Evolutionary conservation across 2,797 vertebrate species (phyloP), one percentile per base, ranked within the genome.

Genomic region (Phylloscopus collybita): DNA sequence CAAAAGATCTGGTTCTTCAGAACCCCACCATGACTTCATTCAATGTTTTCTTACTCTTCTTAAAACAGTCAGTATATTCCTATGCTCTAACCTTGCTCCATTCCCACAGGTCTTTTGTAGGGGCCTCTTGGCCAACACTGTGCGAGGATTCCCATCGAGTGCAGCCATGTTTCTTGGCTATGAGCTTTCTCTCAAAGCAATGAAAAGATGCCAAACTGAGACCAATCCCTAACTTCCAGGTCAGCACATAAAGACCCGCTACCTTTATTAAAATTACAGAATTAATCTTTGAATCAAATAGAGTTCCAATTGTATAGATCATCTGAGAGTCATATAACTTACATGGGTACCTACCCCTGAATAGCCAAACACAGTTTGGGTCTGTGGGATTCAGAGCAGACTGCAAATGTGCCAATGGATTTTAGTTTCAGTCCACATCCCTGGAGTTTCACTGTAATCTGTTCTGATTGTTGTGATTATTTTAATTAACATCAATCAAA

Each of bases 121-220:
- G 21, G 99, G 99, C 54, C 96, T 98, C 25, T 97, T 98, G 0
- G 98, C 99, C 74, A 99, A 99, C n/a, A 97, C 98, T 62, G 81
- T 99, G 74, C 97, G 99, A 90, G 99, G 99, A 87, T 99, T 99
- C 97, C 99, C 99, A 13, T 98, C 98, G 98, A 99, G 99, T 72
- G 98, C 99, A 29, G 99, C 99, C 96, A 99, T 98, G 99, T 99
- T 99, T 97, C 98, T 99, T 67, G 98, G 98, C 89, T 99, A 99
- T 20, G 99, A 99, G 95, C 98, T 99, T 71, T 99, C 99, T 4
- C 98, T 99, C 87, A 98, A 98, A 97, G 98, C 98, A 80, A 98
- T 99, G 95, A 98, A 98, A 83, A 93, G 98, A 88, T 92, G 94
- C 61, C 93, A 97, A 62, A 80, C 91, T 25, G 97, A 97, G 90